These are phyloP conservation scores for Clarias macrocephalus DNA, from an alignment of 2,113 vertebrate species.

Conservation along the genomic window DNA sequence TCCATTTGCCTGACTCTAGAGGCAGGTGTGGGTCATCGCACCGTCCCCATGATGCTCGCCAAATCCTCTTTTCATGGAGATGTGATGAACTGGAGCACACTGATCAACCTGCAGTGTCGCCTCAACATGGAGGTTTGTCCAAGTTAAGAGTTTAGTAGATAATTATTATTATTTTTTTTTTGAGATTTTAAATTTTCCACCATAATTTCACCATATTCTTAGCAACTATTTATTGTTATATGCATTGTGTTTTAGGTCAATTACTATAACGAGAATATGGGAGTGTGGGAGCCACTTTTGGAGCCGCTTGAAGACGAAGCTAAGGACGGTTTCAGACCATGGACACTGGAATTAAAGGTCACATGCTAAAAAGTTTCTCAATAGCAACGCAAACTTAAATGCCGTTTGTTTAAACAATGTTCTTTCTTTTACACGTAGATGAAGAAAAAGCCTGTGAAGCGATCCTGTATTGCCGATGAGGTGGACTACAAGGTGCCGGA, in stretches of 20 bases:
- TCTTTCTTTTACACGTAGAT: constrained; percentile 72
- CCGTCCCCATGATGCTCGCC: constrained; percentile 94
- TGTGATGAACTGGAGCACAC: constrained; percentile 89
- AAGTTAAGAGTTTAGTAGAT: neutral
- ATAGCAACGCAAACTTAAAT: too few species aligned
- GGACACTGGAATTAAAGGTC: constrained; percentile 90
- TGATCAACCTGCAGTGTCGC: constrained; percentile 85
- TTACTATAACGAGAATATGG: constrained; percentile 94
- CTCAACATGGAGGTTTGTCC: constrained; percentile 85
- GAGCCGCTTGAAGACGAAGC: constrained; percentile 91
- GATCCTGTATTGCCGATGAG: constrained; percentile 75
- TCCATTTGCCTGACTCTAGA: constrained; percentile 92
- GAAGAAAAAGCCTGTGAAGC: constrained; percentile 86
- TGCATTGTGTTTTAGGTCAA: constrained; percentile 78
- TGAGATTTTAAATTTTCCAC: neutral
- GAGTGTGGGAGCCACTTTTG: constrained; percentile 95
- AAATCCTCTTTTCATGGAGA: constrained; percentile 88
- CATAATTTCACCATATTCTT: too few species aligned
- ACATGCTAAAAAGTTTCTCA: neutral
- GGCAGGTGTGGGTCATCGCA: constrained; percentile 92
- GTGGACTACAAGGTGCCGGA: constrained; percentile 86
- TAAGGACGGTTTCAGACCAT: constrained; percentile 85
- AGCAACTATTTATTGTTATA: neutral
- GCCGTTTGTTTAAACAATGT: neutral
- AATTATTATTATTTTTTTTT: too few species aligned